Evolutionary conservation across 2,888 invertebrate genomes (phyloP), one percentile per base, ranked within the genome.

Genomic region (Brenthis ino): DNA sequence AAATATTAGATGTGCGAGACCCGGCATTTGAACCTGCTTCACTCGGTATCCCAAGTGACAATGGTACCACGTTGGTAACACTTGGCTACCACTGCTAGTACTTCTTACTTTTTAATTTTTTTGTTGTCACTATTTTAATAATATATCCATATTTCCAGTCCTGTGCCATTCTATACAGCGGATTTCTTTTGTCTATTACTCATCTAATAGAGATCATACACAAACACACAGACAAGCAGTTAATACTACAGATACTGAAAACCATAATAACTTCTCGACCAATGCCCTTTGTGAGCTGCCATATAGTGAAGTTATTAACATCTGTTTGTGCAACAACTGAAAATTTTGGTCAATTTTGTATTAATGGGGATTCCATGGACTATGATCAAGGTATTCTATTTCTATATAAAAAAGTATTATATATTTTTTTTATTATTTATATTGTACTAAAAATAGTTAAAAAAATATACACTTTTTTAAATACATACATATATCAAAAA

Each of bases 361-460:
- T 80, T 1, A 77, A 69, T 1, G 88, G 86, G 0, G 88, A 91
- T 66, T 43, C 37, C 3, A 69, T 82, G 69, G 92, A 93, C 75
- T 87, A 88, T 75, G 89, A 91, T 64, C 91, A 92, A 78, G 93
- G 93, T 0, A 88, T 92, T 1, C 69, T 90, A 69, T 74, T 90
- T 65, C 8, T 93, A 84, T 78, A 91, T 81, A 57, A 87, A 86
- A 83, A 89, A 92, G 28, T 37, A 12, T 54, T 48, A 57, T 24
- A 37, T 48, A 48, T 65, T 12, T 43, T 57, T 24, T 67, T 33
- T 28, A 56, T n/a, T 48, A 28, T 20, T 53, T 37, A 37, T 16
- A 37, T 8, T 51, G 33, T 61, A 58, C 13, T 16, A 16, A 24
- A 24, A 24, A 24, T 24, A 3, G 2, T 2, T 24, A 24, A 24